Evolutionary conservation across 1,140 invertebrate species (phyloP), one percentile per base, ranked within the genome.

Genomic region (Micrasema minimum): DNA sequence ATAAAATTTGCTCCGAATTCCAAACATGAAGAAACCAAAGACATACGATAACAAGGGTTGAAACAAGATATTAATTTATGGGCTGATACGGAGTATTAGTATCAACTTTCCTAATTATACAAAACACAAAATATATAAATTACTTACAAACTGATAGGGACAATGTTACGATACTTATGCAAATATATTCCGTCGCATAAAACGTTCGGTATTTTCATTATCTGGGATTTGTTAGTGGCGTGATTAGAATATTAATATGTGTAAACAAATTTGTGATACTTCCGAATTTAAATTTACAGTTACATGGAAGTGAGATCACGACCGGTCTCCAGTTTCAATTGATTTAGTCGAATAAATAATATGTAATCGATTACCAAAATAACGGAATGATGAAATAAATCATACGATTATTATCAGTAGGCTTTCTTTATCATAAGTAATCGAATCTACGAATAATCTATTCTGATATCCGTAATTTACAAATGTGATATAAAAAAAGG

Each of bases 51-150:
- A 51, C 20, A 11, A 20, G 20, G 18, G 37, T 37, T 62, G 26
- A 4, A 31, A 31, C 26, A 31, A 31, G 26, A 31, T 31, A 31
- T 31, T 31, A 31, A 62, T 62, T 62, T 62, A 62, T 62, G 35
- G 57, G 11, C 10, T 43, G 38, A 43, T 62, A 37, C 57, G 18
- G n/a, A n/a, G 43, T 62, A 43, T 62, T 62, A 62, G 35, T 18
- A 23, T 62, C 57, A 37, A 62, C 57, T 43, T 12, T 12, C 14
- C 18, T 35, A 62, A 62, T 62, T 41, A n/a, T n/a, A n/a, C n/a
- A n/a, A n/a, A n/a, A 59, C n/a, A 14, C 37, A 43, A 7, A 22
- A 62, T 62, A 62, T 43, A 62, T 62, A 43, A 12, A n/a, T n/a
- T n/a, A n/a, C n/a, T 43, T 45, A 43, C 23, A 3, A n/a, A 1